These are phyloP conservation scores for Gila orcuttii DNA, from an alignment of 2,113 vertebrate genomes.

Conservation along the genomic window DNA sequence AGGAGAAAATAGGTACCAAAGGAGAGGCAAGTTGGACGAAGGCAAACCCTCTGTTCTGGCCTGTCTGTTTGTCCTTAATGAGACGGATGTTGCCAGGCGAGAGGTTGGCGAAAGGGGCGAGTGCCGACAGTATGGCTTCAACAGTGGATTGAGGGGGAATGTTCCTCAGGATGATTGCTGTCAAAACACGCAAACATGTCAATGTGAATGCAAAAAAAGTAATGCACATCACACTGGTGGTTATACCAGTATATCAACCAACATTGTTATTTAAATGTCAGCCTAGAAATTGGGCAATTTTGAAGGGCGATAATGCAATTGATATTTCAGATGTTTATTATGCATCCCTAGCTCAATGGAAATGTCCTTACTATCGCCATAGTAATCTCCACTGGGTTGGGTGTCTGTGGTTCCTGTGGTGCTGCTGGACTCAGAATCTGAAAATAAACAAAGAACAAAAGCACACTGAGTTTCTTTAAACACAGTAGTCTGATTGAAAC, in stretches of 20 bases:
- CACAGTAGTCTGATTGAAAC: neutral
- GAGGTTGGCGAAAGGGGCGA: conserved; percentile 95
- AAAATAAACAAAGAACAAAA: conserved; percentile 62
- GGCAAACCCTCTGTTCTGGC: conserved; percentile 96
- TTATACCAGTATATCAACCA: neutral
- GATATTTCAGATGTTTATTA: neutral
- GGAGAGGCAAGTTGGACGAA: conserved; percentile 97
- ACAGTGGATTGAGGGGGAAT: conserved; percentile 92
- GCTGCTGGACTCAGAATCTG: conserved; percentile 85
- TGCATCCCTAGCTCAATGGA: neutral
- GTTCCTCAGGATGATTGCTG: conserved; percentile 97
- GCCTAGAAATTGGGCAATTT: neutral
- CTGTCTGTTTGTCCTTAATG: conserved; percentile 98
- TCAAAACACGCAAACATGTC: conserved; percentile 3
- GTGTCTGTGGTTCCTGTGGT: conserved; percentile 83
- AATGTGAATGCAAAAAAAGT: neutral
- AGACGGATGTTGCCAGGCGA: conserved; percentile 95
- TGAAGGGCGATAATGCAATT: neutral
- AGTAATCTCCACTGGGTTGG: conserved; percentile 90
- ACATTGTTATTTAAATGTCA: neutral
- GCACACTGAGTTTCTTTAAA: neutral
- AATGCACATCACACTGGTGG: neutral
- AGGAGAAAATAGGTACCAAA: conserved; percentile 79
- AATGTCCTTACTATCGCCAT: conserved; percentile 91
- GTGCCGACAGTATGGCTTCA: conserved; percentile 91